Base-by-base conservation (phyloP, 2,113 vertebrate genomes). In the Balaeniceps rex region DNA sequence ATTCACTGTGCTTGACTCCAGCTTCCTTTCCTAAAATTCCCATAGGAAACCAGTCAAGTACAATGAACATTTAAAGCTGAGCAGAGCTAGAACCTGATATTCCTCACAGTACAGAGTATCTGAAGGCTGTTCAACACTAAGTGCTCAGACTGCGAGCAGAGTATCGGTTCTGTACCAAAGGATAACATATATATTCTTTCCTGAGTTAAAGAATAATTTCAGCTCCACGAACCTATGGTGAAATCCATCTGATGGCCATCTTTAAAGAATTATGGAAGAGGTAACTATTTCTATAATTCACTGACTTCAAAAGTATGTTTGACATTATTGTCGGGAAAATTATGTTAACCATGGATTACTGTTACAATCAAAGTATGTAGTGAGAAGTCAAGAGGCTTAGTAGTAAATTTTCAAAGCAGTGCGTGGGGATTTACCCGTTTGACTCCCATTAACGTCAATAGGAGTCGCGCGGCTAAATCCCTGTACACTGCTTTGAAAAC, bases 301-400 rank as follows among this genome's bases (percentile, higher is more conserved):
- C 97, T 24, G 90, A 97, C 97, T 97, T 97, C 97, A 97, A 97
- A 97, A 98, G 97, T 98, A 96, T 97, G 97, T 97, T 98, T 98
- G 97, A 98, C 97, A 98, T 97, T 97, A 97, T 97, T 98, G 97
- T 98, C 94, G 95, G 96, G 97, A 97, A 97, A 98, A 98, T 98
- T 98, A 97, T 98, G 97, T 98, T 98, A 98, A 98, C 97, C 96
- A 94, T 97, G 97, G 97, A 98, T 98, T 98, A 97, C 96, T 97
- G 97, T 98, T 98, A 98, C 97, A 98, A 98, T 97, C 97, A 97
- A 97, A 98, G 97, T 97, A 94, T 97, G 97, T 95, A 98, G 97
- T 97, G 97, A 97, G 97, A 98, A 98, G 97, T 95, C 94, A 94
- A 93, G 93, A 97, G 88, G 88, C 95, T 96, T 96, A 98, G 95